Evolutionary conservation across 2,888 invertebrate genomes (phyloP).

Genomic region (Agrilus mali): DNA sequence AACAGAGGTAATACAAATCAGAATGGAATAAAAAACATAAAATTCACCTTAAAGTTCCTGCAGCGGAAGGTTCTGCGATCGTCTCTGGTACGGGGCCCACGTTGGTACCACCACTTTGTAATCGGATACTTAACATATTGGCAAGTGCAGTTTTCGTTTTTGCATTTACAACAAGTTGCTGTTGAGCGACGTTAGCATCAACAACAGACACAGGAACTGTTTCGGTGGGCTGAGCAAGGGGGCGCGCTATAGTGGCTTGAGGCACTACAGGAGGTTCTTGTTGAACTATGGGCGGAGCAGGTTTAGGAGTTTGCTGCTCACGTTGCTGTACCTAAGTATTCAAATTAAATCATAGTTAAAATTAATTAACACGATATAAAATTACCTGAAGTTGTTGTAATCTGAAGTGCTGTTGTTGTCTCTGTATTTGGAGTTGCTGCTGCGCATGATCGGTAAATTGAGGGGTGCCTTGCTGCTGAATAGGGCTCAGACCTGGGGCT

Average conservation of each 20-base stretch:
- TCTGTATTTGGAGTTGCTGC: constrained; percentile 34
- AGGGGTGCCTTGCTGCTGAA: constrained; percentile 25
- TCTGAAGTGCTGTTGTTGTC: constrained; percentile 52
- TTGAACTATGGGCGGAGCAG: constrained; percentile 26
- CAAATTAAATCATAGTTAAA: no score
- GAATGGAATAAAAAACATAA: background rate
- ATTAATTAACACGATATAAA: constrained; percentile 10
- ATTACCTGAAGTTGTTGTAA: constrained; percentile 47
- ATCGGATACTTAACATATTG: constrained; percentile 79
- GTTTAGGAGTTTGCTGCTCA: constrained; percentile 34
- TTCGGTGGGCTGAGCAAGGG: constrained; percentile 11
- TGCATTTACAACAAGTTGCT: constrained; percentile 60
- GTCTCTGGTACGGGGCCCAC: constrained; percentile 26
- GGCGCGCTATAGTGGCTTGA: constrained; percentile 8
- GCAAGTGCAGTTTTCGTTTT: constrained; percentile 93
- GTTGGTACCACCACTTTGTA: constrained; percentile 43
- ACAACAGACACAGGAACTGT: constrained; percentile 13
- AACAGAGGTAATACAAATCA: background rate
- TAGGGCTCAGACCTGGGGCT: constrained; percentile 29
- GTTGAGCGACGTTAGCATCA: constrained; percentile 22
- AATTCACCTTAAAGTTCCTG: constrained; percentile 46
- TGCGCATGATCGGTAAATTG: constrained; percentile 23
- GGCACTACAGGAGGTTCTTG: constrained; percentile 10
- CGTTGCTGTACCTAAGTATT: constrained; percentile 31
- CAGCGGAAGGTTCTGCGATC: constrained; percentile 46